Evolutionary conservation across 2,797 vertebrate species (phyloP).

Genomic region (Thamnophis elegans): DNA sequence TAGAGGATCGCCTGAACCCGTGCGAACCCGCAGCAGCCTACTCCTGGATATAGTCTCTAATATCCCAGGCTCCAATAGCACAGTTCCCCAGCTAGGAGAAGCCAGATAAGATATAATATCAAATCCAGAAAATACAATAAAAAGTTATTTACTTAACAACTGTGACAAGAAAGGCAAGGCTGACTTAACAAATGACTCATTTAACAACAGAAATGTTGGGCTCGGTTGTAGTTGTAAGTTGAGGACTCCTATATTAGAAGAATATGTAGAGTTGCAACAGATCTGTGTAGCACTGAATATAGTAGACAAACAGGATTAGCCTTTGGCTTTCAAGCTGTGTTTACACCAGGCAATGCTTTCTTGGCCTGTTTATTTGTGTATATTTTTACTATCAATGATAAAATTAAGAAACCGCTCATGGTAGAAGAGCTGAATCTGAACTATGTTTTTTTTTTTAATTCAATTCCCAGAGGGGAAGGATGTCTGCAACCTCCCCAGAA

Average conservation of each 20-base stretch:
- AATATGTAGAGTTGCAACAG: not conserved
- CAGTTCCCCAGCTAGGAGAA: not conserved
- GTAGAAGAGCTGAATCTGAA: not conserved
- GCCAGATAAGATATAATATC: not conserved
- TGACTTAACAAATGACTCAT: too few species aligned
- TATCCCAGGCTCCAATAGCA: not conserved
- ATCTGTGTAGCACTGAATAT: not conserved
- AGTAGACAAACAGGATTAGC: not conserved
- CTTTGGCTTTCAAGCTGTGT: not conserved
- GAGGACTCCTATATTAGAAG: not conserved
- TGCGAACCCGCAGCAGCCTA: too few species aligned
- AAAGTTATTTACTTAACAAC: not conserved
- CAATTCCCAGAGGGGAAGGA: not conserved
- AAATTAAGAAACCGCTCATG: not conserved
- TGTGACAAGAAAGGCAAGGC: too few species aligned
- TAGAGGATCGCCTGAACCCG: too few species aligned
- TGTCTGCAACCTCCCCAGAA: not conserved
- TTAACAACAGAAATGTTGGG: too few species aligned
- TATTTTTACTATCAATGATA: not conserved
- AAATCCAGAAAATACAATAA: not conserved
- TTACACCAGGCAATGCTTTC: not conserved
- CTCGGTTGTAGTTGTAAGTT: too few species aligned
- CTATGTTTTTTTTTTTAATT: not conserved
- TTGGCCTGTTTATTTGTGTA: not conserved
- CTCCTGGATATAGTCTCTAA: not conserved